Percentiles rank a stretch among this genome's conserved stretches.
phyloP scores from a whole-genome alignment of 2,888 invertebrate species.

The Drosophila maculinotata region DNA sequence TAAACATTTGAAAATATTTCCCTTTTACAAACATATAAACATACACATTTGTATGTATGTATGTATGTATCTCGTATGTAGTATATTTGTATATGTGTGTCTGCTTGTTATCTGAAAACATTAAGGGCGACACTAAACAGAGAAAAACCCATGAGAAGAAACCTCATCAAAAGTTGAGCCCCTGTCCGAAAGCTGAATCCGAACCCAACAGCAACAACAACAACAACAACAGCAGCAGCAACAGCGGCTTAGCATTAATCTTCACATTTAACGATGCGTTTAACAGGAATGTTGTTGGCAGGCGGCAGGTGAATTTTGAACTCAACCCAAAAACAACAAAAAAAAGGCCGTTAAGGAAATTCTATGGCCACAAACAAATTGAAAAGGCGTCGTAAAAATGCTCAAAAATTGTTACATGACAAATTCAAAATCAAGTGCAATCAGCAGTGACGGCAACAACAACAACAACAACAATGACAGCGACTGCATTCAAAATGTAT shows the following conservation, averaged over 20 bases:
- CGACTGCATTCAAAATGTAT: conserved; percentile 50
- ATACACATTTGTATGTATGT: background rate
- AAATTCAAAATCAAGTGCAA: conserved; percentile 52
- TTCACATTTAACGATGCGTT: conserved; percentile 64
- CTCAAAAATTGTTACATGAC: conserved; percentile 12
- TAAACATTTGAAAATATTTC: conserved; percentile 1
- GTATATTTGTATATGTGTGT: background rate
- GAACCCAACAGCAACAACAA: conserved; percentile 5
- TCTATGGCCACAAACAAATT: conserved; percentile 24
- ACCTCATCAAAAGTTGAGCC: conserved; percentile 31
- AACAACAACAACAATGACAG: conserved; percentile 22
- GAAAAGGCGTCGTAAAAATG: conserved; percentile 11
- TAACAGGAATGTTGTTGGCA: conserved; percentile 33
- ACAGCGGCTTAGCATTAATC: conserved; percentile 56
- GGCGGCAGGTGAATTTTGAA: conserved; percentile 31
- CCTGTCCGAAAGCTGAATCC: conserved; percentile 9
- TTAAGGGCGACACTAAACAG: conserved; percentile 25
- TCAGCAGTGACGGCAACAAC: conserved; percentile 27
- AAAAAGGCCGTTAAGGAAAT: conserved; percentile 6
- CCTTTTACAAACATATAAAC: no score
- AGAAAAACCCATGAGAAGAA: conserved; percentile 26
- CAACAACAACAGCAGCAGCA: background rate
- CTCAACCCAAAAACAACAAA: background rate
- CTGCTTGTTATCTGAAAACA: conserved; percentile 21
- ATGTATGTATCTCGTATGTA: background rate